phyloP scores from a whole-genome alignment of 2,888 invertebrate species.

The Thymelicus sylvestris region DNA sequence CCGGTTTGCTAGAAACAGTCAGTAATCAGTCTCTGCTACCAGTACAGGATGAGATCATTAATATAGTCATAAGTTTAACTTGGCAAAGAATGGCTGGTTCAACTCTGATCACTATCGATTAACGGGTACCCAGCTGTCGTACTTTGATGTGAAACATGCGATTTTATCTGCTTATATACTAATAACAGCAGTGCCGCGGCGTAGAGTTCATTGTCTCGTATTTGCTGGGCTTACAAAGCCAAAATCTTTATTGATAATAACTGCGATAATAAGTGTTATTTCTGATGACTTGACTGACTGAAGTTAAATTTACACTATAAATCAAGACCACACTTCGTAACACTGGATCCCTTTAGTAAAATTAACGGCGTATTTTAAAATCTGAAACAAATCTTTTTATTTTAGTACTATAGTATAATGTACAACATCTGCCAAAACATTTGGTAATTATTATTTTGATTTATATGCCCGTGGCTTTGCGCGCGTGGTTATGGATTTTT shows the following conservation, averaged over 20 bases:
- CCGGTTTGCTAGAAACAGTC: conserved; percentile 16
- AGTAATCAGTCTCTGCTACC: conserved; percentile 30
- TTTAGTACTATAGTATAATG: too few species aligned
- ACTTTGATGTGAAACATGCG: background rate
- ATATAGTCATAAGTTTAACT: conserved; percentile 17
- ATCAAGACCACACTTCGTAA: too few species aligned
- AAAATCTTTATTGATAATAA: background rate
- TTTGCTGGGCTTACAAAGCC: background rate
- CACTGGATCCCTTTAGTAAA: too few species aligned
- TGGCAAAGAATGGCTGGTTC: background rate
- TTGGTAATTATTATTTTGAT: too few species aligned
- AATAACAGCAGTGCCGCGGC: background rate
- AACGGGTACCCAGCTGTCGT: background rate
- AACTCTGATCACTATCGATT: conserved; percentile 1
- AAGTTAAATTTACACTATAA: too few species aligned
- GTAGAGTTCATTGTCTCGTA: background rate
- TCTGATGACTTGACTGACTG: too few species aligned
- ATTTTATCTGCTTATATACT: background rate
- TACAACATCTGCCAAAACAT: too few species aligned
- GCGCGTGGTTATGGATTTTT: too few species aligned
- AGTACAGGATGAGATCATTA: conserved; percentile 20
- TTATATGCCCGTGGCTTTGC: too few species aligned
- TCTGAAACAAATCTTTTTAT: too few species aligned
- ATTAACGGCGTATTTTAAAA: too few species aligned
- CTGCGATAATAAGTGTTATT: too few species aligned